phyloP scores from a whole-genome alignment of 2,888 invertebrate genomes.

The Choristoneura rosaceana region DNA sequence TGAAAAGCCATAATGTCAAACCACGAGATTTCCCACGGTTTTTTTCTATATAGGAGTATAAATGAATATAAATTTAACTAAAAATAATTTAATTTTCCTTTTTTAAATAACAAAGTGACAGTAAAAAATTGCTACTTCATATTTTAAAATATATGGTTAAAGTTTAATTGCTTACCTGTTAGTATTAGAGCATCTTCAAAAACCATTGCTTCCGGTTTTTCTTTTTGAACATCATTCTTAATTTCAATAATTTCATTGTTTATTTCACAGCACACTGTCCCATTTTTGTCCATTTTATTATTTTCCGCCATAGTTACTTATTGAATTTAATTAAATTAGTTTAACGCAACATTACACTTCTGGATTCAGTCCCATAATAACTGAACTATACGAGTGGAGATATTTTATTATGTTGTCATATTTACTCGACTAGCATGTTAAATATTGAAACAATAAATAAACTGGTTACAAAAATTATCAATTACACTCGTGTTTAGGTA shows the following conservation, averaged over 20 bases:
- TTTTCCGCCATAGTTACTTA: slow-evolving; percentile 19
- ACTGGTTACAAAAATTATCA: not conserved
- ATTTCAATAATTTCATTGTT: slow-evolving; percentile 9
- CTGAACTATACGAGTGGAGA: not conserved
- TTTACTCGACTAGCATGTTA: slow-evolving; percentile 29
- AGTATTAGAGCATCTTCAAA: slow-evolving; percentile 41
- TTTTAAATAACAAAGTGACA: too few species aligned
- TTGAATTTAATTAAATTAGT: not conserved
- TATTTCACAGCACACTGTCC: slow-evolving; percentile 8
- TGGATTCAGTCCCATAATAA: slow-evolving; percentile 1
- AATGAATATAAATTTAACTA: too few species aligned
- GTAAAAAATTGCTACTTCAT: too few species aligned
- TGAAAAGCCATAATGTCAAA: too few species aligned
- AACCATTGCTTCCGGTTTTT: slow-evolving; percentile 8
- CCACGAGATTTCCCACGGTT: too few species aligned
- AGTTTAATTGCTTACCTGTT: slow-evolving; percentile 25
- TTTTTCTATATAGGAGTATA: too few species aligned
- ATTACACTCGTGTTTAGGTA: not conserved
- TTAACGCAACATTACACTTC: slow-evolving; percentile 16
- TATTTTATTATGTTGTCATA: slow-evolving; percentile 8
- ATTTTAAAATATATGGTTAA: too few species aligned
- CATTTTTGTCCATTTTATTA: slow-evolving; percentile 6
- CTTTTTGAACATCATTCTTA: not conserved
- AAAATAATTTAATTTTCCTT: too few species aligned
- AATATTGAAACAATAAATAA: slow-evolving; percentile 12